Base-by-base conservation (phyloP, 2,113 vertebrate species). In the Okapia johnstoni region DNA sequence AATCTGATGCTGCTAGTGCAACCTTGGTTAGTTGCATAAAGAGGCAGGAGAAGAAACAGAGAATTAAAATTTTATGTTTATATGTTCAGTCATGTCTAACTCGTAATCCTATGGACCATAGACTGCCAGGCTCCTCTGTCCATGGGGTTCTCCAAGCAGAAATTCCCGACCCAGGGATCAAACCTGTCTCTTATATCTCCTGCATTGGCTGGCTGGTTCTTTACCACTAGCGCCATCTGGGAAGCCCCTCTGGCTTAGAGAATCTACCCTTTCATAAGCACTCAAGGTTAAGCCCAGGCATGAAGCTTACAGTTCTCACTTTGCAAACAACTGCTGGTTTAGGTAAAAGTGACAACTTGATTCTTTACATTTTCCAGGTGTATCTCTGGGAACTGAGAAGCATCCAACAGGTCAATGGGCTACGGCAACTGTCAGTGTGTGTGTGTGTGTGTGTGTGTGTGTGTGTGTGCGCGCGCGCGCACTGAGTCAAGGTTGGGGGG, bases 371-470 rank as follows among this genome's bases (percentile, higher is more conserved):
- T 87, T 92, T 60, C 46, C 33, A 80, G 33, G 5, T 79, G 23
- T 90, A 17, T 85, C 16, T 90, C 30, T 90, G 93, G 9, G 28
- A 93, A 94, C 6, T 33, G 6, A 90, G 25, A 94, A 85, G 10
- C 3, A 85, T 5, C 55, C 63, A 79, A 7, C 16, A 84, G 33
- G 50, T 12, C 14, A 91, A 93, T 85, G 33, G 5, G 40, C 16
- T 57, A 46, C 19, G 28, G 23, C 26, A 33, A 54, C 81, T 16
- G 4, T 79, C 26, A 85, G 15, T 17, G 77, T 92, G 17, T 48
- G 10, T 26, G 15, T 40, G 50, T 70, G 1, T 54, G 4, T 50
- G 3, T 21, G 9, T 89, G 17, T 13, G 70, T 79, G 30, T 36
- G 23, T 16, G 4, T 33, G 50, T 52, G n/a, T n/a, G n/a, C n/a